Percentiles rank a stretch among this genome's conserved stretches.
These are phyloP conservation scores for Polypterus senegalus DNA, from an alignment of 2,113 vertebrate genomes.

Conservation along the genomic window DNA sequence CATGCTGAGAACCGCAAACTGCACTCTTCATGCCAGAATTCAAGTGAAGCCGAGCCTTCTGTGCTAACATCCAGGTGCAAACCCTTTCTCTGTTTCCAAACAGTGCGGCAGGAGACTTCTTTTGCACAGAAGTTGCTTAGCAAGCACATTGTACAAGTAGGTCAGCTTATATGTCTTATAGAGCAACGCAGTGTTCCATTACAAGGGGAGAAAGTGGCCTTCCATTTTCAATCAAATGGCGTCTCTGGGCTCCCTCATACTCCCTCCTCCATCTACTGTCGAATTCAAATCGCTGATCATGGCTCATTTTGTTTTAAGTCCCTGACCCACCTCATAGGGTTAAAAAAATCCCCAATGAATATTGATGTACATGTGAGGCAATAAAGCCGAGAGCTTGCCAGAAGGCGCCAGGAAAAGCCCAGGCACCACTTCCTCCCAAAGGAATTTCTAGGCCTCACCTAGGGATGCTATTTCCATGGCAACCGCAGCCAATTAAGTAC, in stretches of 20 bases:
- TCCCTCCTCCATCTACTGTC: not conserved
- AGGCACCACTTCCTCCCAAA: conserved; percentile 11
- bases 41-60: too few species aligned
- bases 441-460: conserved; percentile 23
- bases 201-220: conserved; percentile 9
- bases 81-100: too few species aligned
- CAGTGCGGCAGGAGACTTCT: not conserved
- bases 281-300: conserved; percentile 4
- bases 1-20: too few species aligned
- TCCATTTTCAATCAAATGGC: conserved; percentile 11
- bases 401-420: conserved; percentile 12
- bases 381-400: not conserved
- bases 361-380: conserved; percentile 11
- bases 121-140: conserved; percentile 1
- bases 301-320: conserved; percentile 5
- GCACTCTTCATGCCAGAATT: too few species aligned
- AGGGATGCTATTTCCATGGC: conserved; percentile 36
- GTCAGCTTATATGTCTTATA: conserved; percentile 8
- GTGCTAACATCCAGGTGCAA: too few species aligned
- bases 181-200: conserved; percentile 8
- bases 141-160: conserved; percentile 8
- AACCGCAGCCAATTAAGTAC: conserved; percentile 21
- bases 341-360: conserved; percentile 12
- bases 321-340: conserved; percentile 4
- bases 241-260: conserved; percentile 4